These are phyloP conservation scores for Artemia franciscana DNA, from an alignment of 1,140 invertebrate species.

Conservation along the genomic window DNA sequence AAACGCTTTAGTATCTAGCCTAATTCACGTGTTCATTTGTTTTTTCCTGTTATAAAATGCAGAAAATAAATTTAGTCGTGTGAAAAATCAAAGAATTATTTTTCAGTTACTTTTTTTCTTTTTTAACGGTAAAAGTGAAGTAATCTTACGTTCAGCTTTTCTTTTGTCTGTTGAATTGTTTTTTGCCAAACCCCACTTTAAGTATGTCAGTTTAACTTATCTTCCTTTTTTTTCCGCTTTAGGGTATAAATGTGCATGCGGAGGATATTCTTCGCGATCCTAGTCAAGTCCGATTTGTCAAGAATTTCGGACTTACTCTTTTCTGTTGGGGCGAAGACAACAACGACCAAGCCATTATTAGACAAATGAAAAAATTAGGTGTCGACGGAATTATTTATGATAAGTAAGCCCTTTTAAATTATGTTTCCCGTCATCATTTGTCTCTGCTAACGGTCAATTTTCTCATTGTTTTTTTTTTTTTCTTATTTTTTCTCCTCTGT, in stretches of 20 bases:
- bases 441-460: slow-evolving; percentile 1
- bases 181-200: background rate
- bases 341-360: slow-evolving; percentile 64
- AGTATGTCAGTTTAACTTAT: background rate
- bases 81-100: no score
- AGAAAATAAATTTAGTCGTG: no score
- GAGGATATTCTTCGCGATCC: slow-evolving; percentile 68
- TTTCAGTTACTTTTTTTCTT: no score
- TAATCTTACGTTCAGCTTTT: background rate
- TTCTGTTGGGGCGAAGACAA: slow-evolving; percentile 95
- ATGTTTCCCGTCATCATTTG: background rate
- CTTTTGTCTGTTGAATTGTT: background rate
- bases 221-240: slow-evolving; percentile 5
- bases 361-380: slow-evolving; percentile 56
- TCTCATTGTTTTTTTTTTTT: background rate
- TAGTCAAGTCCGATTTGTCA: slow-evolving; percentile 46
- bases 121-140: no score
- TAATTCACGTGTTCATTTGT: no score
- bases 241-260: slow-evolving; percentile 71
- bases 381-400: slow-evolving; percentile 85
- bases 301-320: slow-evolving; percentile 49
- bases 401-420: slow-evolving; percentile 33
- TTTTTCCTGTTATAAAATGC: no score
- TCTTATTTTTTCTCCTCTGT: slow-evolving; percentile 2
- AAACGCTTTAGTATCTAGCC: no score